Base-by-base conservation (phyloP, 2,888 invertebrate genomes). In the Drosophila infuscata region DNA sequence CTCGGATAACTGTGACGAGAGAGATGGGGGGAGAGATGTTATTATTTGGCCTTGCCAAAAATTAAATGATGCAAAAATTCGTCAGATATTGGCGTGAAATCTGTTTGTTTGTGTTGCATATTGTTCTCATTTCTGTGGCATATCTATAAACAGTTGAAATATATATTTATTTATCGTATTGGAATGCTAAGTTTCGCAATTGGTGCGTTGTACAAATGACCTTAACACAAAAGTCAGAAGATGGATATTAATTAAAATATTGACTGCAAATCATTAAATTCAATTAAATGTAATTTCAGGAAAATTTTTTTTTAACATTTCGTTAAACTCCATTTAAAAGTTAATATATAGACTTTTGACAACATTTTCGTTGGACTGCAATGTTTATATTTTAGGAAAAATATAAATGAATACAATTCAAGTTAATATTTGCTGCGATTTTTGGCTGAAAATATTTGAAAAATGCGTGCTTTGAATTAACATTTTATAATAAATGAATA, bases 1-100 rank as follows among this genome's bases (percentile, higher is more conserved):
- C 94, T 98, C 98, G 88, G 97, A 97, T 92, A 98, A 94, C 98
- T 98, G 94, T 0, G 94, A 81, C n/a, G n/a, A 57, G 11, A 6
- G 7, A 12, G 15, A 35, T 52, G 7, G 8, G 20, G 2, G 0
- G 9, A 41, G 11, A 32, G 15, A 38, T 20, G 35, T 52, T 56
- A 29, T 32, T 15, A 33, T 48, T 30, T 57, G 32, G 6, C 38
- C 25, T 48, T 38, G 46, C 20, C 56, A 60, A 66, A 49, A 32
- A 38, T 25, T 46, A n/a, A 29, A 49, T 68, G 8, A 0, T 12
- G n/a, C 8, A 0, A 41, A 43, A 25, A n/a, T 38, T 60, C 38
- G 4, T 25, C 36, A 46, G 15, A 35, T 49, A 66, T 59, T 52
- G 30, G 41, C 38, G n/a, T 29, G 32, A 46, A 46, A 56, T 51